A percentile compares a stretch with the other conserved stretches of the same genome.
Evolutionary conservation across 2,888 invertebrate species (phyloP).

Genomic region (Ypsolopha sequella): DNA sequence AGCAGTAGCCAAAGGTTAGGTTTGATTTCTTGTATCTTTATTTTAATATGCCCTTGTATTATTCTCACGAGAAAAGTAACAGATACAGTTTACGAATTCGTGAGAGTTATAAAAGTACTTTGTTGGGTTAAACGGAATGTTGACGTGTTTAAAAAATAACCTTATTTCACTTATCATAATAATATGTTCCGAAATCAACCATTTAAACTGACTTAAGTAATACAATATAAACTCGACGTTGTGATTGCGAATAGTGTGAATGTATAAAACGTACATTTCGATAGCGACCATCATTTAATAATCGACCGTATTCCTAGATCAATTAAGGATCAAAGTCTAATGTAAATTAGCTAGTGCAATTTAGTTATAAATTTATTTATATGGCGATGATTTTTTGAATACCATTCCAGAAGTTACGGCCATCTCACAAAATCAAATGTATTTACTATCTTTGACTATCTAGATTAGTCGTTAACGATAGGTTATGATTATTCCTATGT

Average conservation of each 20-base stretch:
- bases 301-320: slow-evolving; percentile 3
- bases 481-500: no score
- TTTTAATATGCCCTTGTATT: no score
- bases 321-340: slow-evolving; percentile 10
- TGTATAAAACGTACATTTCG: slow-evolving; percentile 9
- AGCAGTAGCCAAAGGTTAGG: no score
- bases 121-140: no score
- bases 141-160: slow-evolving; percentile 3
- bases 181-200: slow-evolving; percentile 23
- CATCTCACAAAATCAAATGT: slow-evolving; percentile 6
- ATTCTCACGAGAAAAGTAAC: no score
- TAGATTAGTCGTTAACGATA: no score
- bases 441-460: not conserved
- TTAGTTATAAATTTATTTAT: slow-evolving; percentile 42
- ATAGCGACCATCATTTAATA: not conserved
- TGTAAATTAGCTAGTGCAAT: slow-evolving; percentile 52
- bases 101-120: no score
- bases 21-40: no score
- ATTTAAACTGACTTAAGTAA: slow-evolving; percentile 18
- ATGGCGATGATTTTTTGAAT: slow-evolving; percentile 26
- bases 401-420: slow-evolving; percentile 38
- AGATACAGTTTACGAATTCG: no score
- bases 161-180: slow-evolving; percentile 16
- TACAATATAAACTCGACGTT: slow-evolving; percentile 6
- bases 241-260: slow-evolving; percentile 36